Evolutionary conservation across 2,888 invertebrate genomes (phyloP).

Genomic region (Plutella xylostella): DNA sequence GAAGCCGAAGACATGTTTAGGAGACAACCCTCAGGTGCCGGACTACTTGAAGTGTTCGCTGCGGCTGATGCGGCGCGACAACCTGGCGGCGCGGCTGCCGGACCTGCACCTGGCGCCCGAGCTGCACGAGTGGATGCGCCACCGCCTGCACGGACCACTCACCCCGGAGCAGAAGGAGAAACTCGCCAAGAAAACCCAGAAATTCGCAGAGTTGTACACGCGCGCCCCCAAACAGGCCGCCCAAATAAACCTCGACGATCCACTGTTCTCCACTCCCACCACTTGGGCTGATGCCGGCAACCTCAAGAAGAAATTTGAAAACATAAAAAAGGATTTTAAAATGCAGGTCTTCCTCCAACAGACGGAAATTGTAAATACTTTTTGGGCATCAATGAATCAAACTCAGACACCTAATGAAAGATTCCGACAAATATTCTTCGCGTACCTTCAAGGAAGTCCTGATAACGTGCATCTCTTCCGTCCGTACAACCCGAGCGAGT

Average conservation of each 20-base stretch:
- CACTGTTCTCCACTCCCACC: neutral
- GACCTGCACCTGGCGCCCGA: constrained; percentile 49
- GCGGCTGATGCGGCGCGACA: constrained; percentile 32
- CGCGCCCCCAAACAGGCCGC: no score
- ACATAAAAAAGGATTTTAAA: neutral
- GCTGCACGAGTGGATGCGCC: constrained; percentile 54
- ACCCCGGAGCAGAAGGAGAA: constrained; percentile 24
- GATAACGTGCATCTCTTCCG: constrained; percentile 42
- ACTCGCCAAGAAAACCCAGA: constrained; percentile 31
- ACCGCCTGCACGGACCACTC: constrained; percentile 39
- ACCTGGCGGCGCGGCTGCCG: constrained; percentile 48
- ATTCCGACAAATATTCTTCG: constrained; percentile 54
- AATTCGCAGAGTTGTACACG: no score
- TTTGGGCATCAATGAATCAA: constrained; percentile 55
- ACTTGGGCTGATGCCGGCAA: neutral
- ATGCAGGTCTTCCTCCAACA: constrained; percentile 24
- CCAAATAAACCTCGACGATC: no score
- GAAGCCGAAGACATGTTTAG: no score
- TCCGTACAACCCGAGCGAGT: constrained; percentile 37
- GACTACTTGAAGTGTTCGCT: constrained; percentile 45
- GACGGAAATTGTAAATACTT: constrained; percentile 37
- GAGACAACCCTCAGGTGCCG: neutral
- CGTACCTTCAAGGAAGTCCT: constrained; percentile 35
- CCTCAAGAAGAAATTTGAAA: neutral
- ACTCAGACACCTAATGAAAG: constrained; percentile 49